These are phyloP conservation scores for Drosophila aldrichi DNA, from an alignment of 2,888 invertebrate genomes.

Conservation along the genomic window DNA sequence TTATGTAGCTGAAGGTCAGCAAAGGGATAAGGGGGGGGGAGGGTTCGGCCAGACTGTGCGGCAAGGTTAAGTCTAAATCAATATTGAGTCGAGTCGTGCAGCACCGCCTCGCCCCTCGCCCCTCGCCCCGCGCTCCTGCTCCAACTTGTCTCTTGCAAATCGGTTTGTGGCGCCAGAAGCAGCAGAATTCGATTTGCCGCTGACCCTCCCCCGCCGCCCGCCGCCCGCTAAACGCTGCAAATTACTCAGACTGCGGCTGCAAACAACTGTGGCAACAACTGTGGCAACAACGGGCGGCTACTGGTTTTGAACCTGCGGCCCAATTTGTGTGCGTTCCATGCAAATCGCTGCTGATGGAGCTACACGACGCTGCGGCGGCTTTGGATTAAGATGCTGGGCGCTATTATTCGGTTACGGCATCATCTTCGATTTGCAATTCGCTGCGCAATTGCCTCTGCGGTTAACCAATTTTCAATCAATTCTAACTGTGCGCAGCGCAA, in stretches of 20 bases:
- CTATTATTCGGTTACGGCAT: conserved; percentile 34
- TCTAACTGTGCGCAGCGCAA: conserved; percentile 71
- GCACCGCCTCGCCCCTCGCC: neutral
- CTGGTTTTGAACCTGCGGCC: conserved; percentile 70
- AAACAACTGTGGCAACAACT: no score
- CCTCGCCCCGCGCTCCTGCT: no score
- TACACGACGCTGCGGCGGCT: neutral
- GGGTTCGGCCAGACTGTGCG: conserved; percentile 1
- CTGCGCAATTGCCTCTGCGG: conserved; percentile 68
- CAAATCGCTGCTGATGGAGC: conserved; percentile 6
- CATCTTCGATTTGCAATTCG: conserved; percentile 72
- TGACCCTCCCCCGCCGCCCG: conserved; percentile 73
- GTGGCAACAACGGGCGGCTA: conserved; percentile 53
- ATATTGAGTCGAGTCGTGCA: conserved; percentile 42
- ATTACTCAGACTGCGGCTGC: conserved; percentile 55
- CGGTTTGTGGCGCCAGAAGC: conserved; percentile 73
- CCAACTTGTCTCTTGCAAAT: conserved; percentile 55
- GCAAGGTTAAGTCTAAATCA: conserved; percentile 56
- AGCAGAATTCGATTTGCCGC: conserved; percentile 75
- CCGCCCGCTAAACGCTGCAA: conserved; percentile 75
- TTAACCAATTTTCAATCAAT: conserved; percentile 73
- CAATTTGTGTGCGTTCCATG: conserved; percentile 70
- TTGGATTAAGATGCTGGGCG: conserved; percentile 21
- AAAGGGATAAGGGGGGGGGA: conserved; percentile 9
- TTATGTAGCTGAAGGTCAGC: conserved; percentile 45